Evolutionary conservation across 2,113 vertebrate species (phyloP).

Genomic region (Aphyosemion australe): DNA sequence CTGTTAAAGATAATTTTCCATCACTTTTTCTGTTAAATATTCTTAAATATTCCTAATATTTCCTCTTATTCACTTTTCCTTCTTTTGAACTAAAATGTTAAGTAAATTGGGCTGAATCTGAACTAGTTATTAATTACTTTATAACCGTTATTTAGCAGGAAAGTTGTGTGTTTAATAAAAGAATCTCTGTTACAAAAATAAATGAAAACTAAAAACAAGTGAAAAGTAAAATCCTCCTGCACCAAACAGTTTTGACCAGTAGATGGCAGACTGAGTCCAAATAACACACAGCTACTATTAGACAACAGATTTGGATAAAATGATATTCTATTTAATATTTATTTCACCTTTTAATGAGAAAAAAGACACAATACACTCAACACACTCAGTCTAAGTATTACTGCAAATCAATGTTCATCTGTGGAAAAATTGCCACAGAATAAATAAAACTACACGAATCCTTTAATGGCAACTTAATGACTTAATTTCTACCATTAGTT

Average conservation of each 20-base stretch:
- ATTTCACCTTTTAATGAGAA: not conserved
- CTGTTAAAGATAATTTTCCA: too few relatives aligned
- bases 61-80: too few relatives aligned
- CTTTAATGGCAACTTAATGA: constrained; percentile 8
- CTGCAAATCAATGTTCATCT: not conserved
- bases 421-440: not conserved
- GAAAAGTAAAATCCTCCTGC: constrained; percentile 4
- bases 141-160: too few relatives aligned
- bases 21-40: too few relatives aligned
- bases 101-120: too few relatives aligned
- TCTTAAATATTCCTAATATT: too few relatives aligned
- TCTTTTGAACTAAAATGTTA: too few relatives aligned
- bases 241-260: constrained; percentile 35
- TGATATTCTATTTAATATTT: not conserved
- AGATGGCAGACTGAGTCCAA: constrained; percentile 60
- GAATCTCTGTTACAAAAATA: too few relatives aligned
- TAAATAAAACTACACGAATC: constrained; percentile 4
- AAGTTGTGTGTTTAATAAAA: too few relatives aligned
- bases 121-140: too few relatives aligned
- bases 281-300: constrained; percentile 1
- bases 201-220: not conserved
- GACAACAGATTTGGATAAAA: too few relatives aligned
- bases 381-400: not conserved
- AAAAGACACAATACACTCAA: not conserved
- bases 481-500: not conserved